A percentile compares a stretch with the other conserved stretches of the same genome.
Evolutionary conservation across 2,888 invertebrate species (phyloP).

Genomic region (Himalopsyche japonica): DNA sequence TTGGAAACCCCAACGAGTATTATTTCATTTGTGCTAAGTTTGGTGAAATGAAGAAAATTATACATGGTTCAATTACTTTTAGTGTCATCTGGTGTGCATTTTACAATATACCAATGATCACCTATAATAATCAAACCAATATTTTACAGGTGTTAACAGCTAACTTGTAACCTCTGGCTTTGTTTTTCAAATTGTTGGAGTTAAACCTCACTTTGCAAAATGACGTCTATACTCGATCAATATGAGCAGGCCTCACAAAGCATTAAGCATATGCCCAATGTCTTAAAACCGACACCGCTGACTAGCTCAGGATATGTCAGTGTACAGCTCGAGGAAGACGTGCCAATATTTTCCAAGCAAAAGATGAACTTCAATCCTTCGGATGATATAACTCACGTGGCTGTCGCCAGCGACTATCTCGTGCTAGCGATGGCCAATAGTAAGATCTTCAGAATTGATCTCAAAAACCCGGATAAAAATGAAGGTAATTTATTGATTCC

Average conservation of each 20-base stretch:
- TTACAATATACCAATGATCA: no score
- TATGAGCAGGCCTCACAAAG: constrained; percentile 76
- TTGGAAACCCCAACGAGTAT: no score
- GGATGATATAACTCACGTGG: constrained; percentile 77
- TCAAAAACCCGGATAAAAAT: constrained; percentile 75
- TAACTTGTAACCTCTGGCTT: no score
- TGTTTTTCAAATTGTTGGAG: no score
- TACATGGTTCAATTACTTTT: no score
- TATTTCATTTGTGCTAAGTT: no score
- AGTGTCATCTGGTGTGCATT: no score
- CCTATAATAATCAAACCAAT: no score
- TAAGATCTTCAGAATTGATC: constrained; percentile 77
- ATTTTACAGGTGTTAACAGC: no score
- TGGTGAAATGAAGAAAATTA: no score
- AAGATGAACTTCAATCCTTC: constrained; percentile 80
- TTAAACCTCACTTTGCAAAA: constrained; percentile 44
- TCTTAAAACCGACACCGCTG: constrained; percentile 48
- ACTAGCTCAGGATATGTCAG: constrained; percentile 60
- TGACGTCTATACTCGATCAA: constrained; percentile 86
- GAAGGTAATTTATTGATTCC: constrained; percentile 63
- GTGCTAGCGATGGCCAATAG: constrained; percentile 84
- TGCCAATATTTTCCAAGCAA: constrained; percentile 85
- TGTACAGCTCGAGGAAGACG: constrained; percentile 68
- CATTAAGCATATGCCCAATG: constrained; percentile 45
- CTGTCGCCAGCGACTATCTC: constrained; percentile 80